These are phyloP conservation scores for Cynaeus angustus DNA, from an alignment of 2,888 invertebrate species.

Conservation along the genomic window DNA sequence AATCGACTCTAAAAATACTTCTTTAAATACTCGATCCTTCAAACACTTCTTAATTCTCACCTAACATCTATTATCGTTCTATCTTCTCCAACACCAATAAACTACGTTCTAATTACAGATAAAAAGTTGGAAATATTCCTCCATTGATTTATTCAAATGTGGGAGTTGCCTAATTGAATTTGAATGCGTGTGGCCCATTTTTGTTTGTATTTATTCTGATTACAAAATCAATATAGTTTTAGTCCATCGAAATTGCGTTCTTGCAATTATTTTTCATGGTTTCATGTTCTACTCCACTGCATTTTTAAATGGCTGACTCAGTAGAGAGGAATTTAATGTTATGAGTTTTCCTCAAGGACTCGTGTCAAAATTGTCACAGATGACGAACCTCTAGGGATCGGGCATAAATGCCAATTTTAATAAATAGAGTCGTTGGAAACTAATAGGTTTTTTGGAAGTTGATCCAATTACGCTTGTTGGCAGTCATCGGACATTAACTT, in stretches of 20 bases:
- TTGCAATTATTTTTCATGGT: neutral
- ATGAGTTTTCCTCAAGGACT: neutral
- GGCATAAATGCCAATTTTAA: slow-evolving; percentile 31
- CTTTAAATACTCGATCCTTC: too few species aligned
- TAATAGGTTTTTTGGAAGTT: slow-evolving; percentile 11
- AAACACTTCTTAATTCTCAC: too few species aligned
- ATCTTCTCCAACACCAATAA: neutral
- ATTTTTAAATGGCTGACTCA: slow-evolving; percentile 1
- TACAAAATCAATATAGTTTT: slow-evolving; percentile 1
- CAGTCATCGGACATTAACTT: slow-evolving; percentile 1
- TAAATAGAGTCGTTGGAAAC: slow-evolving; percentile 22
- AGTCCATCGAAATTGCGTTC: neutral
- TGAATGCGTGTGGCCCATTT: too few species aligned
- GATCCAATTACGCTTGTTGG: slow-evolving; percentile 16
- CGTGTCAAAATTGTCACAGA: too few species aligned
- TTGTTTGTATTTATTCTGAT: neutral
- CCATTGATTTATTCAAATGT: neutral
- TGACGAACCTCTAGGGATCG: slow-evolving; percentile 3
- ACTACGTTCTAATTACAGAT: neutral
- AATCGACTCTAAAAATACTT: too few species aligned
- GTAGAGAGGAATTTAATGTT: neutral
- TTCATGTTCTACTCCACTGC: neutral
- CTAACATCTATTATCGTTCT: too few species aligned
- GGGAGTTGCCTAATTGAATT: too few species aligned
- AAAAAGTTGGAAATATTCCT: neutral